Percentiles rank a stretch among this genome's conserved stretches.
Evolutionary conservation across 2,888 invertebrate genomes (phyloP).

Genomic region (Ornithoptera alexandrae): DNA sequence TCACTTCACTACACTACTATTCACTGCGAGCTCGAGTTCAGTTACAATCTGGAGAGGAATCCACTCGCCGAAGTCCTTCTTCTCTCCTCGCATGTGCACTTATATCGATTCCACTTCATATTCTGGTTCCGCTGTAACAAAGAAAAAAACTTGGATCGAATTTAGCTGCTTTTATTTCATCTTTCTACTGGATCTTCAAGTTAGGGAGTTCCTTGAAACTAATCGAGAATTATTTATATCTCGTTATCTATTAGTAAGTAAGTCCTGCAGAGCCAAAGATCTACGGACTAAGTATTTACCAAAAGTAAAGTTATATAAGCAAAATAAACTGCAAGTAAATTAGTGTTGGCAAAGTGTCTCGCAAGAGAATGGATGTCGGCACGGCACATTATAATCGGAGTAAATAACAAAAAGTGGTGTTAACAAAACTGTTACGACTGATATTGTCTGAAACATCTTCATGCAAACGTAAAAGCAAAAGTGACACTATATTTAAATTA

Average conservation of each 20-base stretch:
- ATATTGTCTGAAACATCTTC: too few relatives aligned
- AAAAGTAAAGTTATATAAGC: conserved; percentile 23
- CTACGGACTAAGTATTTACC: neutral
- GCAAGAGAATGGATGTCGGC: conserved; percentile 73
- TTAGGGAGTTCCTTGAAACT: neutral
- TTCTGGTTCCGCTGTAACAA: conserved; percentile 72
- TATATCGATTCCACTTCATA: conserved; percentile 75
- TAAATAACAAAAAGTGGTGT: too few relatives aligned
- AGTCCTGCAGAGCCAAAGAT: too few relatives aligned
- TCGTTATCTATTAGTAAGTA: neutral
- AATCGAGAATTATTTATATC: neutral
- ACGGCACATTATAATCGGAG: conserved; percentile 31
- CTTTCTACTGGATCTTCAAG: neutral
- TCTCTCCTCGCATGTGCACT: conserved; percentile 62
- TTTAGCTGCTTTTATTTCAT: conserved; percentile 23
- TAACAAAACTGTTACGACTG: too few relatives aligned
- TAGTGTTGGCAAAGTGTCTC: conserved; percentile 24
- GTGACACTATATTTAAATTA: too few relatives aligned
- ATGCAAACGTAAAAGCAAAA: too few relatives aligned
- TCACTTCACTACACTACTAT: neutral
- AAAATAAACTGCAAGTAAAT: conserved; percentile 34
- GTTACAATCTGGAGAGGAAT: conserved; percentile 10
- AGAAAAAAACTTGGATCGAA: conserved; percentile 43
- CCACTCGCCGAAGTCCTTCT: conserved; percentile 36
- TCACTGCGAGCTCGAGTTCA: neutral